Percentiles rank a stretch among this genome's conserved stretches.
Evolutionary conservation across 1,140 invertebrate genomes (phyloP).

Genomic region (Rhizoglyphus robini): DNA sequence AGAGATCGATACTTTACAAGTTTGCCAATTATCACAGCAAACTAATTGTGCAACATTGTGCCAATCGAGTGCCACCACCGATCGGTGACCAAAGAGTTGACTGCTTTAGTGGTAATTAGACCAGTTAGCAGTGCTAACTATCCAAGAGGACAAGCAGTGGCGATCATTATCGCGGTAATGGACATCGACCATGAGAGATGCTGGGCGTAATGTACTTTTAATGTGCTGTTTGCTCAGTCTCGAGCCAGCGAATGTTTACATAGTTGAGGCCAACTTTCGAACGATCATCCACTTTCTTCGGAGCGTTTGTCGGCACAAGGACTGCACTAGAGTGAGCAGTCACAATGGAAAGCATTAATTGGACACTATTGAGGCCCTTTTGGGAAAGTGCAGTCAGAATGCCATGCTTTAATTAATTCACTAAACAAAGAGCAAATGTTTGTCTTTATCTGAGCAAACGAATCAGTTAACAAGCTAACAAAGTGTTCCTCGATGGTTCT

Average conservation of each 20-base stretch:
- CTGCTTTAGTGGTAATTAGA: too few relatives aligned
- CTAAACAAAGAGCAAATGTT: background rate
- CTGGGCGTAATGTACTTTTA: background rate
- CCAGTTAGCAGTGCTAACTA: too few relatives aligned
- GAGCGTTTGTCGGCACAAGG: background rate
- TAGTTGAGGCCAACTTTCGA: background rate
- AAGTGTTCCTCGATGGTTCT: too few relatives aligned
- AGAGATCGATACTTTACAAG: too few relatives aligned
- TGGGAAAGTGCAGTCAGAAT: background rate
- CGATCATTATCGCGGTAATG: background rate
- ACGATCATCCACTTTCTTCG: background rate
- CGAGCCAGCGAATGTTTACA: background rate
- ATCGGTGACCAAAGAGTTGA: too few relatives aligned
- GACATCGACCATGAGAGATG: background rate
- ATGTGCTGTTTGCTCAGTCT: background rate
- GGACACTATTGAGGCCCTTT: background rate
- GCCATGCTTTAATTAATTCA: background rate
- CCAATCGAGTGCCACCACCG: too few relatives aligned
- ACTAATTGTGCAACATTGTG: too few relatives aligned
- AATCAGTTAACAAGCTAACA: too few relatives aligned
- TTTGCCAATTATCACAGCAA: too few relatives aligned
- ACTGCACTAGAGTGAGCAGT: background rate
- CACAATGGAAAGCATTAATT: background rate
- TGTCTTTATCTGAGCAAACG: background rate
- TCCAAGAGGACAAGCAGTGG: too few relatives aligned